These are phyloP conservation scores for Reticulitermes lucifugus DNA, from an alignment of 2,888 invertebrate species.

Conservation along the genomic window DNA sequence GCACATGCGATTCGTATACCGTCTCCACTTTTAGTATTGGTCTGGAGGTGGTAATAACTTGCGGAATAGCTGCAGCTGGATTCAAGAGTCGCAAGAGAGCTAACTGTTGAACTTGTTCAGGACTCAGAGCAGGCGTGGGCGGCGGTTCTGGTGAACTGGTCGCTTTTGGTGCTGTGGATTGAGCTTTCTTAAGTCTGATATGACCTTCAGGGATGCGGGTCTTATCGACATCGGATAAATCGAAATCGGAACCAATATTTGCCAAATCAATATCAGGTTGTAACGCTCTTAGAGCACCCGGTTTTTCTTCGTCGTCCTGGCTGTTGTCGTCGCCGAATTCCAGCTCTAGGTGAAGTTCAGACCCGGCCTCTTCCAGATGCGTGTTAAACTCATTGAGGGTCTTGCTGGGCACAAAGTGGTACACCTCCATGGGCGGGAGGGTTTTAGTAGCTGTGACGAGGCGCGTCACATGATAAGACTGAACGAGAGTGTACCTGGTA, in stretches of 20 bases:
- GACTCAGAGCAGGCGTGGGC: slow-evolving; percentile 63
- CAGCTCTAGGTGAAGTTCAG: slow-evolving; percentile 85
- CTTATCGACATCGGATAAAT: slow-evolving; percentile 76
- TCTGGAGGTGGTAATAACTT: slow-evolving; percentile 82
- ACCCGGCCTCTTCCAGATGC: slow-evolving; percentile 88
- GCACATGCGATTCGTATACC: slow-evolving; percentile 83
- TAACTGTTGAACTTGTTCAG: slow-evolving; percentile 79
- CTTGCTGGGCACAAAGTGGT: slow-evolving; percentile 87
- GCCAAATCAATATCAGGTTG: slow-evolving; percentile 78
- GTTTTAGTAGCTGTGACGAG: slow-evolving; percentile 92
- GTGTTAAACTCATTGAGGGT: slow-evolving; percentile 90
- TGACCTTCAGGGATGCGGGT: slow-evolving; percentile 68
- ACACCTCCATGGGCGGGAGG: slow-evolving; percentile 85
- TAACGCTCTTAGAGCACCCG: slow-evolving; percentile 65
- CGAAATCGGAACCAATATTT: slow-evolving; percentile 78
- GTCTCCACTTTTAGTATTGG: slow-evolving; percentile 77
- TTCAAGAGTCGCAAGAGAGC: slow-evolving; percentile 79
- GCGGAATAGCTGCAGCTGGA: slow-evolving; percentile 73
- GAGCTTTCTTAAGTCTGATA: slow-evolving; percentile 64
- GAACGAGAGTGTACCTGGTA: slow-evolving; percentile 83
- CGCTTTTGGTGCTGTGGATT: slow-evolving; percentile 12
- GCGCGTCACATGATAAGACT: slow-evolving; percentile 89
- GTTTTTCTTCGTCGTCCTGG: slow-evolving; percentile 65
- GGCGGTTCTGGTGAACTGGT: slow-evolving; percentile 36
- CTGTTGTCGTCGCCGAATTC: slow-evolving; percentile 87